Evolutionary conservation across 2,797 vertebrate species (phyloP), one percentile per base, ranked within the genome.

Genomic region (Ctenochaetus hawaiiensis): DNA sequence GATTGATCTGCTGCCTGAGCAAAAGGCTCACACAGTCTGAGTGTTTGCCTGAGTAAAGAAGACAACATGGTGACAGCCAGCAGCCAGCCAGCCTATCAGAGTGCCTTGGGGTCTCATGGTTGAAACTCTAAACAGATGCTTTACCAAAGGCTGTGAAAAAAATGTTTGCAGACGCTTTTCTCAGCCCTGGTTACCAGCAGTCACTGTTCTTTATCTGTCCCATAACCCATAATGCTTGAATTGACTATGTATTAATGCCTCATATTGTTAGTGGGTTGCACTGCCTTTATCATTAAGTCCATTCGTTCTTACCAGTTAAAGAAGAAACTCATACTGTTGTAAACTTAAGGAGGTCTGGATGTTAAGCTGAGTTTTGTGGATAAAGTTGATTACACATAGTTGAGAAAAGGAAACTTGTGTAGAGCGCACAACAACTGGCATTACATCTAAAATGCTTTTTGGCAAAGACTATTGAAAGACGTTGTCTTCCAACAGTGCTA

Each of bases 111-210:
- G 30, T 34, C 30, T 34, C 30, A 34, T 34, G 30, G 30, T 34
- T 49, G 23, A 85, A 80, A 77, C 73, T 79, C 64, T 73, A 43
- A 77, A 68, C 80, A 75, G 77, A 74, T 72, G 74, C 53, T 61
- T 63, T 20, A 51, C 58, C 48, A 64, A 74, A 77, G 57, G 23
- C 49, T 34, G 30, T 48, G 41, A 54, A 73, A 74, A 52, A 52
- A 76, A 65, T 76, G 79, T 76, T 71, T 65, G 48, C 78, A 73
- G 65, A 66, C 66, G 45, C 37, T 62, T 64, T 57, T 37, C 34
- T 72, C 6, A 61, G 45, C 66, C 47, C 41, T 60, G 56, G 44
- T 54, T 52, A 34, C 37, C 34, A 64, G 44, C 9, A 10, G n/a
- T 71, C 47, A 17, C 67, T 57, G 44, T 56, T 65, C 54, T 58